phyloP scores from a whole-genome alignment of 2,888 invertebrate genomes.

The Ganaspis brasiliensis region DNA sequence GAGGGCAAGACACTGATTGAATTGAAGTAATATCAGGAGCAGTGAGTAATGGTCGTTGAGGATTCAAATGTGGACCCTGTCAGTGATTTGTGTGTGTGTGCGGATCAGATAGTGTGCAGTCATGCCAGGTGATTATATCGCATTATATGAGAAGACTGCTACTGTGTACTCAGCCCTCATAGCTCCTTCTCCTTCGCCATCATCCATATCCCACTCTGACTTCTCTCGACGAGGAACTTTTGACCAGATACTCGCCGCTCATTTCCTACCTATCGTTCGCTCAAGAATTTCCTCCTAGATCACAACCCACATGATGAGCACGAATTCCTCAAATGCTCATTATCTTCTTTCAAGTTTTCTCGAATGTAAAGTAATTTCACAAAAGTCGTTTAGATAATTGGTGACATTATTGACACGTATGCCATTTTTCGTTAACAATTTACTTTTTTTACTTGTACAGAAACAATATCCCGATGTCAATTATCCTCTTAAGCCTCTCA shows the following conservation, averaged over 20 bases:
- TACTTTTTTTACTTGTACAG: too few species aligned
- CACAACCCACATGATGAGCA: background rate
- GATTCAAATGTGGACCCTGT: conserved; percentile 78
- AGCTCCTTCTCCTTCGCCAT: conserved; percentile 59
- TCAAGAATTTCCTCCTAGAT: conserved; percentile 50
- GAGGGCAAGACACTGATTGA: conserved; percentile 79
- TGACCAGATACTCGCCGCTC: conserved; percentile 59
- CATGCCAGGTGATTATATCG: conserved; percentile 81
- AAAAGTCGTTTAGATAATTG: too few species aligned
- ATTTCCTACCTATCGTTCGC: conserved; percentile 50
- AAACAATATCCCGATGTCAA: too few species aligned
- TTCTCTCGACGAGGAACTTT: conserved; percentile 72
- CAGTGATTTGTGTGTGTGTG: conserved; percentile 74
- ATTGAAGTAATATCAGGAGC: conserved; percentile 81
- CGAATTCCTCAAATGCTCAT: background rate
- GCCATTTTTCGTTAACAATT: conserved; percentile 51
- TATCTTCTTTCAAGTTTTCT: background rate
- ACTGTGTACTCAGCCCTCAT: conserved; percentile 79
- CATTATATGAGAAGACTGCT: conserved; percentile 80
- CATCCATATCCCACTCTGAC: conserved; percentile 55
- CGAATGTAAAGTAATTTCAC: background rate
- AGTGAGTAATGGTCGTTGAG: conserved; percentile 79
- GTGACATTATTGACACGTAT: too few species aligned
- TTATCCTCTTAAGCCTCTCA: too few species aligned
- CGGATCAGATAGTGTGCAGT: conserved; percentile 80